phyloP scores from a whole-genome alignment of 2,113 vertebrate species.

The Anoplopoma fimbria region DNA sequence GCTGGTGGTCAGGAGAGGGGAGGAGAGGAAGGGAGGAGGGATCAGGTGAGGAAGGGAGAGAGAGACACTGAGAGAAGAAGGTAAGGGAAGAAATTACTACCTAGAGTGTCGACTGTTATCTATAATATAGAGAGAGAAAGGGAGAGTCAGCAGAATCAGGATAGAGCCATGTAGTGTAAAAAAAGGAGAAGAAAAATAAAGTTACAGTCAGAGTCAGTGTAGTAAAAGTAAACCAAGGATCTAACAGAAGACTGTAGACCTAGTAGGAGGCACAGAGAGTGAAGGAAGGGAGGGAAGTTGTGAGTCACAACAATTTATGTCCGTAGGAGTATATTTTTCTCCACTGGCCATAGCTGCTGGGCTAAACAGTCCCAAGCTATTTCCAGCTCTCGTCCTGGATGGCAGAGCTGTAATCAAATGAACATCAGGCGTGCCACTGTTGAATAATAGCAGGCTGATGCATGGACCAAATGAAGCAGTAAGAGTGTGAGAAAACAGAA shows the following conservation, averaged over 20 bases:
- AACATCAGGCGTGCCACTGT: constrained; percentile 68
- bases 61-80: background rate
- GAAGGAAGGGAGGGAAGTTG: constrained; percentile 46
- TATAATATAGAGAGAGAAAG: background rate
- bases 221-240: constrained; percentile 28
- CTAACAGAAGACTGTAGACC: constrained; percentile 24
- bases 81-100: background rate
- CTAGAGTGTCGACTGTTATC: background rate
- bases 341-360: constrained; percentile 61
- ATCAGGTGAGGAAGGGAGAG: constrained; percentile 23
- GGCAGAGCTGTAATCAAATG: constrained; percentile 78
- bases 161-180: background rate
- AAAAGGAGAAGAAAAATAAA: background rate
- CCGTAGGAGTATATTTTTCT: constrained; percentile 72
- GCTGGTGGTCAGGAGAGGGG: constrained; percentile 71
- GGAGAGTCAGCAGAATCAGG: background rate
- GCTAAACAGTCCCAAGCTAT: constrained; percentile 64
- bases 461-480: constrained; percentile 64
- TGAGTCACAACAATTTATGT: constrained; percentile 77
- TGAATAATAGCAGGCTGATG: constrained; percentile 66
- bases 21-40: constrained; percentile 17
- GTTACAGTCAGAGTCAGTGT: constrained; percentile 8
- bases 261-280: constrained; percentile 33
- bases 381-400: constrained; percentile 69
- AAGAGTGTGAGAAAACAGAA: constrained; percentile 53